Base-by-base conservation (phyloP, 2,113 vertebrate genomes). In the Sialia sialis region DNA sequence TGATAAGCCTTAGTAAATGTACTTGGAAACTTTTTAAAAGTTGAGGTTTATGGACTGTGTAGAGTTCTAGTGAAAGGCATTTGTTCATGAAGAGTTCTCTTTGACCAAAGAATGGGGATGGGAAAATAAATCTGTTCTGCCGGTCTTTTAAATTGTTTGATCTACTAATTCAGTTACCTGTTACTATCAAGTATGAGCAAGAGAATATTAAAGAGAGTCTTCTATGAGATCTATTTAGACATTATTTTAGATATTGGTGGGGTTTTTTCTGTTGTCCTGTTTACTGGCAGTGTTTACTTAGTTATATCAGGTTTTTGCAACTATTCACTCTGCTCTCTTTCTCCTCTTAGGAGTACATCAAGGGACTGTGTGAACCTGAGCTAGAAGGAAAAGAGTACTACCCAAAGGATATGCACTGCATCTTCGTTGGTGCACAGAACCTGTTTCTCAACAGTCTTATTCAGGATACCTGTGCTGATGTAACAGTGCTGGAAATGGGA, bases 381-480 rank as follows among this genome's bases (percentile, higher is more conserved):
- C 97, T 99, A 52, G 98, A 98, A 95, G 97, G 98, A 94, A 98
- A 97, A 58, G 99, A 99, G 87, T 74, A 89, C 15, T 99, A 99
- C 91, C 99, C 99, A 4, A 98, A 98, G 94, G 99, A 99, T 95
- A 99, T 99, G 99, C 99, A 99, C 94, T 99, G 99, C 85, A 99
- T 99, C 96, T 99, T 99, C 26, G 99, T 97, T 20, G 99, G 99
- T 2, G 98, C 99, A 4, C 97, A 98, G 46, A 98, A 97, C 54
- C 98, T 99, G 38, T 99, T 99, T 96, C 96, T 99, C 80, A 98
- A 99, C 94, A 97, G 98, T 30, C 98, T 99, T 43, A 98, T 99
- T 84, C 98, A 98, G 84, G 99, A 99, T 93, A 99, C 99, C 2
- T 99, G 98, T 69, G 99, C 99, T 1, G 99, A 99, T 70, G 98